Base-by-base conservation (phyloP, 1,140 invertebrate species). In the Hycleus cichorii region DNA sequence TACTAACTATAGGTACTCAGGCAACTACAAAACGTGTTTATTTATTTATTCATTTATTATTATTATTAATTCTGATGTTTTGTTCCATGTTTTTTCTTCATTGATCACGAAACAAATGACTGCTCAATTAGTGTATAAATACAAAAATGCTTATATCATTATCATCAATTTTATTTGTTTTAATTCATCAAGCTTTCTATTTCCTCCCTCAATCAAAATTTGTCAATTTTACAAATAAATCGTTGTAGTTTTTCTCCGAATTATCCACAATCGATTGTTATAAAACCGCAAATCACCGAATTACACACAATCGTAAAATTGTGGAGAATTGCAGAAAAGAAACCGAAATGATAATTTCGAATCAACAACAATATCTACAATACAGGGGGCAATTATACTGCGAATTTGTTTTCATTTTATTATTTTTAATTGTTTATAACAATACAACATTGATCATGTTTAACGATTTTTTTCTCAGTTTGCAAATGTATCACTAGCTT, bases 351-450 rank as follows among this genome's bases (percentile, higher is more conserved):
- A 67, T 59, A 66, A 61, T 32, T 32, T 64, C 60, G 64, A 69
- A 69, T 72, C 59, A 73, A 69, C 69, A 73, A 73, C 71, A 73
- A 72, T 72, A 72, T 72, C 72, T 72, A 73, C 68, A 72, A n/a
- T 69, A 72, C 64, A 70, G 59, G 32, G 67, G 59, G 65, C 68
- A 60, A 64, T 63, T 68, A 69, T 72, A 69, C 59, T 71, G 69
- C 64, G 67, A 70, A 69, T 72, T 32, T 32, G 7, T 32, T 32
- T 32, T 5, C 18, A 5, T 32, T 32, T 32, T 32, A 69, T 72
- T 65, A 67, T 67, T 63, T 70, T 61, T 63, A n/a, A n/a, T 42
- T 9, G 64, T 61, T 66, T 64, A 70, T 71, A 73, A 73, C 70
- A 72, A 73, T 72, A 73, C 70, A 72, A 71, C 70, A 72, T 70